Percentiles rank a stretch among this genome's conserved stretches.
Conservation (phyloP, 2,113 vertebrate genomes). For the Entomyzon cyanotis region DNA sequence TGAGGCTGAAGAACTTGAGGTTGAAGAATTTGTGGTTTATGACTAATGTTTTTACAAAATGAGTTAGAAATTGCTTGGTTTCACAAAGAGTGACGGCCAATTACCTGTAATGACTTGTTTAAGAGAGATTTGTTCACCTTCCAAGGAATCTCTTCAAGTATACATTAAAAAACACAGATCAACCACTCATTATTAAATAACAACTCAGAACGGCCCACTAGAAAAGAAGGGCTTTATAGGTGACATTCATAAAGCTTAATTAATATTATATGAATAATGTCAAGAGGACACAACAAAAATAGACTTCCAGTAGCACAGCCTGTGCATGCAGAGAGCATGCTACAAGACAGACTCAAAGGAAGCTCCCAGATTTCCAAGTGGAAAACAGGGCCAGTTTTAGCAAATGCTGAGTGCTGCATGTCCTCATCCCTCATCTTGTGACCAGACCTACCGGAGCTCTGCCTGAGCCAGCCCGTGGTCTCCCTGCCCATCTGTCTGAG, state of each 20-base stretch:
- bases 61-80: neutral
- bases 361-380: neutral
- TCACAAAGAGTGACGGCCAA: neutral
- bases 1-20: neutral
- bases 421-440: neutral
- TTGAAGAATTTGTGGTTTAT: slow-evolving; percentile 2
- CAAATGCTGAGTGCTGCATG: neutral
- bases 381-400: neutral
- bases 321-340: fast-evolving
- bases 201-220: neutral
- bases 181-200: neutral
- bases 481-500: neutral
- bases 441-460: fast-evolving
- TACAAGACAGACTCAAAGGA: neutral
- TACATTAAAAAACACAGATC: neutral
- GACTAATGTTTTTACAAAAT: neutral
- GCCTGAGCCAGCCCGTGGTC: neutral
- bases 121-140: neutral
- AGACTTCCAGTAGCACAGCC: neutral
- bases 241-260: neutral
- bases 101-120: neutral
- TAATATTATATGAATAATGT: neutral
- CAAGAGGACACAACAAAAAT: slow-evolving; percentile 18
- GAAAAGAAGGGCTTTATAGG: neutral
- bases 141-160: neutral